Evolutionary conservation across 2,113 vertebrate species (phyloP), one percentile per base, ranked within the genome.

Genomic region (Ceyx melanurus): DNA sequence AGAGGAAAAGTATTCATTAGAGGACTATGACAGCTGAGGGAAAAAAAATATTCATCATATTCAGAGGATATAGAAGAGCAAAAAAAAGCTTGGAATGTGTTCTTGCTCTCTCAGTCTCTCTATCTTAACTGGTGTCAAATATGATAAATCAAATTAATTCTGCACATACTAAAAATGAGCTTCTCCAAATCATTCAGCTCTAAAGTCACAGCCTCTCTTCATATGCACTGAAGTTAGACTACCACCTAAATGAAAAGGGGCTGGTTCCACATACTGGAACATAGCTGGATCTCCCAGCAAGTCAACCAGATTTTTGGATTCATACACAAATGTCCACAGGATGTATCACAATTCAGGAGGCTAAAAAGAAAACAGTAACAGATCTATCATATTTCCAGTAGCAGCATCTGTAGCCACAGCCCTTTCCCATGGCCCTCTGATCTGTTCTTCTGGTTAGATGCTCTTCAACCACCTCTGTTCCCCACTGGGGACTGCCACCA

Each of bases 111-210:
- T 93, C 89, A 92, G 80, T 45, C 84, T 83, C 86, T 93, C 79
- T 91, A 75, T 40, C 73, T 66, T 75, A 61, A 91, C 93, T 91
- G 70, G 71, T 91, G 87, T 96, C 92, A 96, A 83, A 75, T 66
- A 57, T 20, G 43, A 96, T 92, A 95, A 85, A 86, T 91, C 96
- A 94, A 90, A 94, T 89, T 93, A 94, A 94, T 91, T 91, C 82
- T 91, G 51, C 62, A 80, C 22, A 82, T 61, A 74, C 66, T 74
- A 67, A 93, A 92, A 89, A 73, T 46, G 21, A 85, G 66, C 50
- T 93, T 80, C 76, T 84, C 50, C 42, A 89, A n/a, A 17, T 88
- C 89, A 80, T 74, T 93, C 86, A 82, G 58, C 54, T 95, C 85
- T 53, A 1, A 82, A 95, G 57, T 40, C 76, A 42, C 58, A 79